Conservation (phyloP, 2,888 invertebrate species). For the Brachyptera risi region DNA sequence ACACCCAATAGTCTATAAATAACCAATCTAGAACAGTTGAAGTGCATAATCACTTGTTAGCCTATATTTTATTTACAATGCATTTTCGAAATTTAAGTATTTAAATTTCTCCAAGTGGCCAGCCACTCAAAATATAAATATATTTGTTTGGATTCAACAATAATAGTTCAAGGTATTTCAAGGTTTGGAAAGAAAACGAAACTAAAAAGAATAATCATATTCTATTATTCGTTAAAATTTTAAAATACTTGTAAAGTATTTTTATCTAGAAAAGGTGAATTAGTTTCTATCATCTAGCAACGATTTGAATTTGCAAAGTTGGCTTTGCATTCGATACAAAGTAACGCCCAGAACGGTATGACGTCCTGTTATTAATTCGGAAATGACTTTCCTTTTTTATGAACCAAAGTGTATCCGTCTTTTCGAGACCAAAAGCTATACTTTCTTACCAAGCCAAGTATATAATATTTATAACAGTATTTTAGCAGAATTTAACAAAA, state of each 20-base stretch:
- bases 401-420: background rate
- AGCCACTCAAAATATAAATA: conserved; percentile 25
- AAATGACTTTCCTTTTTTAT: background rate
- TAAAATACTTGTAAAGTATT: conserved; percentile 10
- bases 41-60: conserved; percentile 15
- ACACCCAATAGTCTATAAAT: background rate
- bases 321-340: background rate
- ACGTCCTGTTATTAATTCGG: background rate
- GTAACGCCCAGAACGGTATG: background rate
- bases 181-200: conserved; percentile 13
- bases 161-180: conserved; percentile 9
- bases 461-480: too few species aligned
- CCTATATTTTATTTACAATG: conserved; percentile 5
- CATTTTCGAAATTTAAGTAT: conserved; percentile 22
- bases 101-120: conserved; percentile 27
- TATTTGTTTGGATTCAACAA: conserved; percentile 19
- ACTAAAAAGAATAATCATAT: background rate
- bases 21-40: background rate
- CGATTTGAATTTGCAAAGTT: too few species aligned
- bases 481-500: too few species aligned
- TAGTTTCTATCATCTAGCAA: too few species aligned
- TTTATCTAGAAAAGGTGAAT: conserved; percentile 14
- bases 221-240: conserved; percentile 10
- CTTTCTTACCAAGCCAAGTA: too few species aligned
- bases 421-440: background rate